Evolutionary conservation across 2,113 vertebrate species (phyloP).

Genomic region (Vulpes vulpes): DNA sequence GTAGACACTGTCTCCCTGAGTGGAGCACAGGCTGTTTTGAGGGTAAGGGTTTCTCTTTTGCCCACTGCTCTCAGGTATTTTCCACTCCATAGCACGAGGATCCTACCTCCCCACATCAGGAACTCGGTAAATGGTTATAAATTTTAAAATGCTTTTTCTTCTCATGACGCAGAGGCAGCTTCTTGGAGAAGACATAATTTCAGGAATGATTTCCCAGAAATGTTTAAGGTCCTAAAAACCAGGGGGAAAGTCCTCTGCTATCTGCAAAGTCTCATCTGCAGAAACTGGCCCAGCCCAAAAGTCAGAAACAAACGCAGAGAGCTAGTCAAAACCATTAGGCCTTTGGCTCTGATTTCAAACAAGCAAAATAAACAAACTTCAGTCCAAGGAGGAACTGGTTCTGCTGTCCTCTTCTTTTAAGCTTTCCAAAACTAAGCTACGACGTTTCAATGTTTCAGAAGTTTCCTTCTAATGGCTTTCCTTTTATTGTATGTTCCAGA

Average conservation of each 20-base stretch:
- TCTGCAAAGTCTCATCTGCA: not conserved
- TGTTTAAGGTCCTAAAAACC: not conserved
- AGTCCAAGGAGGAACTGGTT: constrained; percentile 67
- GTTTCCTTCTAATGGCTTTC: constrained; percentile 70
- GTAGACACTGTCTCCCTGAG: not conserved
- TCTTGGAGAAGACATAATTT: not conserved
- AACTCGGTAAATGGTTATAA: not conserved
- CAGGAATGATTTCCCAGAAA: constrained; percentile 45
- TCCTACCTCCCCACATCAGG: not conserved
- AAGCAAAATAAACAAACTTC: constrained; percentile 70
- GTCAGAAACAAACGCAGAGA: constrained; percentile 55
- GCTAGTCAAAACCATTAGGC: constrained; percentile 52
- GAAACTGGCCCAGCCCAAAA: not conserved
- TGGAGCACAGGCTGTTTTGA: not conserved
- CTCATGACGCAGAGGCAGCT: not conserved
- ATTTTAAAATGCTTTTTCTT: not conserved
- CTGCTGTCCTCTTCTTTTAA: constrained; percentile 42
- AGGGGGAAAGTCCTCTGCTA: not conserved
- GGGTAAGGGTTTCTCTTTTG: not conserved
- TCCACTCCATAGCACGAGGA: not conserved
- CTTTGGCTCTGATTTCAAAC: constrained; percentile 64
- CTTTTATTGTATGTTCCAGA: constrained; percentile 74
- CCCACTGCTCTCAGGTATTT: not conserved
- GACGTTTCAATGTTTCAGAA: constrained; percentile 53
- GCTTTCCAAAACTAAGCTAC: constrained; percentile 52